Percentiles rank a stretch among this genome's conserved stretches.
Conservation (phyloP, 2,113 vertebrate species). For the Carlito syrichta region DNA sequence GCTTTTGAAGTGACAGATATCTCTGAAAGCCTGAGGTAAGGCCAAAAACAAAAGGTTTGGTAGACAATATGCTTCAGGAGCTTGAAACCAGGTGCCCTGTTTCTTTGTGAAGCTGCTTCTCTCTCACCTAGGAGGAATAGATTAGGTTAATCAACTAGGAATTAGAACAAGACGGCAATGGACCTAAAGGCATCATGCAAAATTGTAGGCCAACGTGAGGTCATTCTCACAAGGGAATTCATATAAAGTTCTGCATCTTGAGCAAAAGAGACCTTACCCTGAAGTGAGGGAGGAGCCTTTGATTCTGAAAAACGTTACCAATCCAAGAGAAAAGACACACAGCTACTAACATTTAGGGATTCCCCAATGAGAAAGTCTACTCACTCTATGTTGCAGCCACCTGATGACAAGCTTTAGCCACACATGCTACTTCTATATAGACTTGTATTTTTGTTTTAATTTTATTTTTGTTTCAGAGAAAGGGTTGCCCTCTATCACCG, state of each 20-base stretch:
- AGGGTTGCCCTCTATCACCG: no score
- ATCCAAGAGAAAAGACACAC: background rate
- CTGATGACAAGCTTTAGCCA: background rate
- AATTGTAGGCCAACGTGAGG: background rate
- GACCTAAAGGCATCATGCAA: background rate
- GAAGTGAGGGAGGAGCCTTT: background rate
- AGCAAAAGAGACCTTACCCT: background rate
- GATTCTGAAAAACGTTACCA: background rate
- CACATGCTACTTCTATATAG: background rate
- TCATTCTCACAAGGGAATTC: background rate
- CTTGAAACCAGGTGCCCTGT: background rate
- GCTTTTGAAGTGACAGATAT: background rate
- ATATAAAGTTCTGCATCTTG: background rate
- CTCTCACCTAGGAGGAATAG: background rate
- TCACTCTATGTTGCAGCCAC: background rate
- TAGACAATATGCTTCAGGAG: background rate
- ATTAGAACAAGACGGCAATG: background rate
- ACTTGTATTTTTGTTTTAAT: no score
- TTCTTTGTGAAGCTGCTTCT: background rate
- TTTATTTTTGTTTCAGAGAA: no score
- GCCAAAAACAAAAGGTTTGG: background rate
- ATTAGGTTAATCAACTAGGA: background rate
- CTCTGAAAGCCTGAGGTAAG: background rate
- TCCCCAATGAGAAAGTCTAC: background rate
- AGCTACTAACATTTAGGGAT: background rate